Evolutionary conservation across 2,797 vertebrate species (phyloP).

Genomic region (Ptychadena robeensis): DNA sequence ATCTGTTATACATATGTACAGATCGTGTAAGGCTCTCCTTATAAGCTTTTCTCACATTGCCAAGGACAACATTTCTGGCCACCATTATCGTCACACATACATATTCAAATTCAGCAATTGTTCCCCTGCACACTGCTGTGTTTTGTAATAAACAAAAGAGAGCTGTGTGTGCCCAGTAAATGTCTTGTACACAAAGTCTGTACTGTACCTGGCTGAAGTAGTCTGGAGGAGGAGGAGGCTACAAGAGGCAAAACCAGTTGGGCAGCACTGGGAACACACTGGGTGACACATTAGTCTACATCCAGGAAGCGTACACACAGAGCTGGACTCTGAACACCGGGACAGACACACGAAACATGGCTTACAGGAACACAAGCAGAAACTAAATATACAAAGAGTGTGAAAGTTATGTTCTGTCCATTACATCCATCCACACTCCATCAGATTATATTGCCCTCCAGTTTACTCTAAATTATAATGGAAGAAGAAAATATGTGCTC

Average conservation of each 20-base stretch:
- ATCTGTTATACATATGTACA: neutral
- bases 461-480: neutral
- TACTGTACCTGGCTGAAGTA: neutral
- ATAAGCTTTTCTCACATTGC: neutral
- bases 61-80: neutral
- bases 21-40: neutral
- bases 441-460: neutral
- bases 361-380: neutral
- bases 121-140: neutral
- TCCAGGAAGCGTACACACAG: neutral
- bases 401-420: neutral
- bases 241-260: slow-evolving; percentile 16
- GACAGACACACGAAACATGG: neutral
- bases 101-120: neutral
- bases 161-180: neutral
- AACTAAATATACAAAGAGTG: neutral
- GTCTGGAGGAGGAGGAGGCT: slow-evolving; percentile 16
- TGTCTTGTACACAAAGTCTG: neutral
- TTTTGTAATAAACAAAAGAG: slow-evolving; percentile 10
- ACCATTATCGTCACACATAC: neutral
- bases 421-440: neutral
- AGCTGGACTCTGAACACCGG: slow-evolving; percentile 21
- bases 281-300: neutral
- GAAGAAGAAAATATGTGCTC: slow-evolving; percentile 2
- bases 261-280: neutral